Percentiles rank a stretch among this genome's conserved stretches.
Conservation (phyloP, 2,888 invertebrate genomes). For the Mesochorus sp. region DNA sequence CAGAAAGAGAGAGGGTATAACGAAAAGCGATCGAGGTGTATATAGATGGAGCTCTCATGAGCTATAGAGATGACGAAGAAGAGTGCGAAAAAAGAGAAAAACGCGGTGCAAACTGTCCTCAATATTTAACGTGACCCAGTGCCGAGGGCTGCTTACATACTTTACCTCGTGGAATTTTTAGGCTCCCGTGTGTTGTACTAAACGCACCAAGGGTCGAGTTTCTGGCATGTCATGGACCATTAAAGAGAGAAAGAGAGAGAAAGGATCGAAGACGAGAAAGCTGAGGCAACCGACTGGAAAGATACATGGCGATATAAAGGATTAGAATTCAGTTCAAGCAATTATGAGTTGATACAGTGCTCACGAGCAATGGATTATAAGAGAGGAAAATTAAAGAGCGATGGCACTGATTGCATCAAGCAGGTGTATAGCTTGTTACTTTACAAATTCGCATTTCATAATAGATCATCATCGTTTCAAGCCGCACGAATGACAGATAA, state of each 20-base stretch:
- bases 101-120: slow-evolving; percentile 49
- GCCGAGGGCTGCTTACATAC: slow-evolving; percentile 59
- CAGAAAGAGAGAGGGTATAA: not conserved
- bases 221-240: slow-evolving; percentile 35
- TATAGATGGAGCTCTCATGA: not conserved
- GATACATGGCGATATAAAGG: not conserved
- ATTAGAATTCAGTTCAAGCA: no score
- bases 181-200: slow-evolving; percentile 8
- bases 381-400: no score
- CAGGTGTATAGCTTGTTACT: no score
- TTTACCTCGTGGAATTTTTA: slow-evolving; percentile 45
- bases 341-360: no score
- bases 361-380: no score
- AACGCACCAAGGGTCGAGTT: slow-evolving; percentile 17
- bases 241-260: slow-evolving; percentile 25
- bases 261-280: slow-evolving; percentile 32
- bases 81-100: slow-evolving; percentile 54
- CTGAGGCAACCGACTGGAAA: not conserved
- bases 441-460: no score
- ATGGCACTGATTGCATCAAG: no score
- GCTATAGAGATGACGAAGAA: slow-evolving; percentile 10
- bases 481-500: not conserved
- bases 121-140: slow-evolving; percentile 60
- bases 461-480: not conserved
- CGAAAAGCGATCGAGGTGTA: slow-evolving; percentile 21